Base-by-base conservation (phyloP, 2,797 vertebrate genomes). In the Sylvilagus floridanus region DNA sequence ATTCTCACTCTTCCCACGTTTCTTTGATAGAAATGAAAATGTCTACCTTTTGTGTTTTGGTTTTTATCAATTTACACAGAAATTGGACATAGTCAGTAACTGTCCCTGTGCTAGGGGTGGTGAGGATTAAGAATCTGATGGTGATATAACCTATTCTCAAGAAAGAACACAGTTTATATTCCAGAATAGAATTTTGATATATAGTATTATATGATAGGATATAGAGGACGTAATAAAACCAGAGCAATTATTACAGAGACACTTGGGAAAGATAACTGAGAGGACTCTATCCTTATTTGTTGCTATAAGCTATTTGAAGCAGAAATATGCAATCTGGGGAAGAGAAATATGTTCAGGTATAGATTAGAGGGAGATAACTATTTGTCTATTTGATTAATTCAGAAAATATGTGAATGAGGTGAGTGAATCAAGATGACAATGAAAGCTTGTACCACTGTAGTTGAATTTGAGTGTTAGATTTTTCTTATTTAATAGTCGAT, bases 401-500 rank as follows among this genome's bases (percentile, higher is more conserved):
- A 87, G 26, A 85, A 57, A 47, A 93, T 89, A 63, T 28, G 1
- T 47, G 16, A 88, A 28, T 54, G 12, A 71, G 5, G 50, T 47
- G 11, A 63, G 4, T 60, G 2, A 32, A 85, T 8, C 26, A 60
- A n/a, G 14, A 78, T 21, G 13, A 84, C 66, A 32, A 26, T 65
- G 5, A 69, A 91, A 57, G 4, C 28, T 65, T 47, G 12, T 68
- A 17, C 6, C 8, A 26, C 1, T 77, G 1, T 4, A 88, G 54
- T 28, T 19, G 24, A 95, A 62, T 90, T n/a, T 35, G 37, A 89
- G 75, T 76, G 12, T 52, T 5, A 93, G 7, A 24, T 30, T 52
- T 60, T 60, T 86, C 12, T 37, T 86, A 47, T 87, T 75, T 78
- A 69, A 90, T 89, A 91, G 84, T 11, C 47, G 90, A 90, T 10